Evolutionary conservation across 2,113 vertebrate species (phyloP), one percentile per base, ranked within the genome.

Genomic region (Ailuropoda melanoleuca): DNA sequence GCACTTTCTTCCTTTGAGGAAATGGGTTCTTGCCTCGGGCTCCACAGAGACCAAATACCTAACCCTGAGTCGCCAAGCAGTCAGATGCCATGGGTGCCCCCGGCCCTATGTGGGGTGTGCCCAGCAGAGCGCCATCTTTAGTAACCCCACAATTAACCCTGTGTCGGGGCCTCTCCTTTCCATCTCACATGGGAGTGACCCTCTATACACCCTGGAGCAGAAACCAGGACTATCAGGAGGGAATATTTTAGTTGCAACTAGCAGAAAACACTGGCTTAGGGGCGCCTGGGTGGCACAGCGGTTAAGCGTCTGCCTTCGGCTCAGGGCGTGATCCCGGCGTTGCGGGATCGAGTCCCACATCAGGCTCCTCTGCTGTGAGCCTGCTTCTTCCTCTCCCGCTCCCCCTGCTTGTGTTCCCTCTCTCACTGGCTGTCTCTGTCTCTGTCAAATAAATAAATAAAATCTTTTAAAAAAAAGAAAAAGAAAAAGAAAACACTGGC

Each of bases 51-150:
- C 74, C 53, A 31, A 50, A 34, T 53, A 19, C 21, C 55, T 39
- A 26, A 50, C 55, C 58, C 58, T n/a, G 62, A 48, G 19, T 34
- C 55, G 80, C 21, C 19, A 5, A 53, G 19, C 9, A 37, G 72
- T 8, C 87, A 31, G 46, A 68, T 24, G 56, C 56, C n/a, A 1
- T 0, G 2, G 9, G 46, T 43, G 4, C 8, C 31, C 21, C 29
- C 4, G 0, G 19, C n/a, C 55, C 39, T 39, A n/a, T 1, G 0
- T 0, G 9, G 19, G 8, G 7, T 17, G 0, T 15, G 23, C 14
- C 68, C 68, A 10, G 62, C 46, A 26, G 53, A 11, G 15, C 24
- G 39, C 64, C 21, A 4, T 29, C 55, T 11, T 26, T 56, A 50
- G 56, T 29, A 43, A 56, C 53, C 60, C 43, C 21, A 3, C 58